These are phyloP conservation scores for Sapayoa aenigma DNA, from an alignment of 2,113 vertebrate genomes.

Conservation along the genomic window DNA sequence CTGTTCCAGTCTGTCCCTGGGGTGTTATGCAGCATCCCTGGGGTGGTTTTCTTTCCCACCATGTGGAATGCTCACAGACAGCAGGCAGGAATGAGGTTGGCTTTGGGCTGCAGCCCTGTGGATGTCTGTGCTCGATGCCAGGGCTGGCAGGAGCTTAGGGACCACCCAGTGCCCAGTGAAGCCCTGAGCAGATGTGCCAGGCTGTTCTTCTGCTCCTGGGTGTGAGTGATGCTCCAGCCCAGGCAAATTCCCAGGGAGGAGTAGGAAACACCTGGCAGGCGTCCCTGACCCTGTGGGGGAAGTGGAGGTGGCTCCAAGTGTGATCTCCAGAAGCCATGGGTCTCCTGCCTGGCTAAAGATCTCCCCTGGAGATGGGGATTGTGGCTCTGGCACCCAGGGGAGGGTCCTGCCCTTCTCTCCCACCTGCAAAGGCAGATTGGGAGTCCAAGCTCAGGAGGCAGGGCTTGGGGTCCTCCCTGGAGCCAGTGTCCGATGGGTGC, in stretches of 20 bases:
- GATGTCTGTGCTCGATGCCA: background rate
- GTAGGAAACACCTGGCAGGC: background rate
- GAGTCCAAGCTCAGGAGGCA: fast-evolving
- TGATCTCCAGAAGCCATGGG: background rate
- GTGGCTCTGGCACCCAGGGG: background rate
- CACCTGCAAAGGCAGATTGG: background rate
- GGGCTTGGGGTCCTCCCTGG: background rate
- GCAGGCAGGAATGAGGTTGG: background rate
- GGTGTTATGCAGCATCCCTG: fast-evolving
- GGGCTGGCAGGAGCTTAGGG: background rate
- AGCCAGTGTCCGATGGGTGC: background rate
- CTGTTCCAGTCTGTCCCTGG: background rate
- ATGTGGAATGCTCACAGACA: fast-evolving
- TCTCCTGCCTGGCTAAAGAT: background rate
- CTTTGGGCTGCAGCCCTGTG: background rate
- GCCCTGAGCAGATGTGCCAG: fast-evolving
- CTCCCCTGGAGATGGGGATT: background rate
- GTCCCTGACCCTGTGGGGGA: fast-evolving
- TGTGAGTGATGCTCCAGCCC: background rate
- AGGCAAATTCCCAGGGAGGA: fast-evolving
- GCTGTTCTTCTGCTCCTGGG: background rate
- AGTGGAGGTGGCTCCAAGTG: background rate
- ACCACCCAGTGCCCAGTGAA: background rate
- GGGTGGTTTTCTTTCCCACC: fast-evolving
- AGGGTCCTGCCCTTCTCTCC: background rate